Percentiles rank a stretch among this genome's conserved stretches.
phyloP scores from a whole-genome alignment of 2,113 vertebrate genomes.

The Chionomys nivalis region DNA sequence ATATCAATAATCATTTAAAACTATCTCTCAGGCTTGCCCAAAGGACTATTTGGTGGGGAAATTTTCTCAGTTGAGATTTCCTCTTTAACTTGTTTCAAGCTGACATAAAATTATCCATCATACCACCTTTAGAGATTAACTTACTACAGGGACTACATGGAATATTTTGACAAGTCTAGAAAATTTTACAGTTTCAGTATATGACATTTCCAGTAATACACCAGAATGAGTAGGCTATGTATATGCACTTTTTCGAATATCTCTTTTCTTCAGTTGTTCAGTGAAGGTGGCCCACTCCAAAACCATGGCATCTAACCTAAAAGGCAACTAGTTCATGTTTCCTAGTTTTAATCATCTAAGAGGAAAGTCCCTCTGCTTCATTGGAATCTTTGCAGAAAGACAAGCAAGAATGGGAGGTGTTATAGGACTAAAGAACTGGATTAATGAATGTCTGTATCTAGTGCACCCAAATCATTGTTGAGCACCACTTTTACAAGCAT shows the following conservation, averaged over 20 bases:
- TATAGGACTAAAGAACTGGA: background rate
- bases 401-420: background rate
- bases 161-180: background rate
- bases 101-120: background rate
- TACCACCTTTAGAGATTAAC: background rate
- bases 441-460: slow-evolving; percentile 33
- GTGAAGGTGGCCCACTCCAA: background rate
- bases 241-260: background rate
- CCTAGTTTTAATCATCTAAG: background rate
- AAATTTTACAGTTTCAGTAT: background rate
- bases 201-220: background rate
- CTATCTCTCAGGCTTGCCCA: background rate
- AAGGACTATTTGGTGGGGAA: background rate
- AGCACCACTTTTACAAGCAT: slow-evolving; percentile 27
- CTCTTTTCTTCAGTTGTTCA: background rate
- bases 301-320: background rate
- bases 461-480: slow-evolving; percentile 13
- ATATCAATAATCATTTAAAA: background rate
- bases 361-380: background rate
- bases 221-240: background rate
- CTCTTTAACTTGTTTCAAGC: background rate
- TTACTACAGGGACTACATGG: background rate
- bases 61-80: background rate
- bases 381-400: background rate
- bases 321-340: background rate